phyloP scores from a whole-genome alignment of 1,140 invertebrate genomes.

The Coelopa frigida region DNA sequence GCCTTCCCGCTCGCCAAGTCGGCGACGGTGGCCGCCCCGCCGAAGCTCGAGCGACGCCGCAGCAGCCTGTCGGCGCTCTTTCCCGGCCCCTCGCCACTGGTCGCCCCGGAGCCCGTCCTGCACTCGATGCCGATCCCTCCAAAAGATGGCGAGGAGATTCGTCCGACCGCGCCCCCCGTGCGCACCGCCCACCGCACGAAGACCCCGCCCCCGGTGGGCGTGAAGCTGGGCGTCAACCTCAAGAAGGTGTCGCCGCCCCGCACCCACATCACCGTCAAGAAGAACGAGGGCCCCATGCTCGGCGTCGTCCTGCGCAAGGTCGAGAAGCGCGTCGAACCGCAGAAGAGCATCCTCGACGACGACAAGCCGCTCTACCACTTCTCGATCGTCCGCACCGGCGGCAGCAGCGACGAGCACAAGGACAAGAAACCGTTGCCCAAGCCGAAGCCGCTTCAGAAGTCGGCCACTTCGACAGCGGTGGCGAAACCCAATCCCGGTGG shows the following conservation, averaged over 20 bases:
- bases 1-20: slow-evolving; percentile 34
- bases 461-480: slow-evolving; percentile 12
- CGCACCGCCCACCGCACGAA: slow-evolving; percentile 39
- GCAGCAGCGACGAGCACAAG: slow-evolving; percentile 38
- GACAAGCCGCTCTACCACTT: slow-evolving; percentile 39
- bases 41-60: slow-evolving; percentile 25
- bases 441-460: slow-evolving; percentile 27
- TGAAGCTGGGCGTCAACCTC: slow-evolving; percentile 33
- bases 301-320: slow-evolving; percentile 40
- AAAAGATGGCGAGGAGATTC: background rate
- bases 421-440: slow-evolving; percentile 25
- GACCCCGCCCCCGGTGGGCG: slow-evolving; percentile 36
- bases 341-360: slow-evolving; percentile 42
- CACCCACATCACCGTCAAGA: slow-evolving; percentile 31
- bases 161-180: slow-evolving; percentile 20
- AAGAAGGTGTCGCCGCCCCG: slow-evolving; percentile 34
- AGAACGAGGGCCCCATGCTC: slow-evolving; percentile 36
- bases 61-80: slow-evolving; percentile 32
- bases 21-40: slow-evolving; percentile 28
- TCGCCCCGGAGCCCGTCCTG: slow-evolving; percentile 28
- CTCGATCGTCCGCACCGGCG: slow-evolving; percentile 39
- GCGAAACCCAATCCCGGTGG: slow-evolving; percentile 30
- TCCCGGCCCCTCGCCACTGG: slow-evolving; percentile 33
- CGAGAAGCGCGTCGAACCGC: slow-evolving; percentile 30
- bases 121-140: slow-evolving; percentile 32